Percentiles rank a stretch among this genome's conserved stretches.
phyloP scores from a whole-genome alignment of 2,113 vertebrate species.

The Eidolon helvum region DNA sequence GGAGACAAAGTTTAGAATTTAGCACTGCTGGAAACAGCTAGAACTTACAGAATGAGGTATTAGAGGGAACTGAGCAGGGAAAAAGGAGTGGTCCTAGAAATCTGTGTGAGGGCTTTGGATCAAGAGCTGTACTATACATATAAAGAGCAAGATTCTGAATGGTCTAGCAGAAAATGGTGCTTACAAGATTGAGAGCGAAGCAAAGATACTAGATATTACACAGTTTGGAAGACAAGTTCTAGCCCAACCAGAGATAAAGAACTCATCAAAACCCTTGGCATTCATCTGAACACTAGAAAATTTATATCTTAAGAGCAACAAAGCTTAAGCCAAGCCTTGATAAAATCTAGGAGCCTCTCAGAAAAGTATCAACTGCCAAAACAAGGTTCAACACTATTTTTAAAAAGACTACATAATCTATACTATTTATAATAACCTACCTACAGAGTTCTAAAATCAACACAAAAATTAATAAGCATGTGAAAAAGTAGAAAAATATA shows the following conservation, averaged over 20 bases:
- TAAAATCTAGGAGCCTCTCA: background rate
- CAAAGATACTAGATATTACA: background rate
- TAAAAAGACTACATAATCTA: background rate
- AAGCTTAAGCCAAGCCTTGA: background rate
- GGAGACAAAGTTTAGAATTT: background rate
- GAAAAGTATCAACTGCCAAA: background rate
- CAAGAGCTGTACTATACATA: background rate
- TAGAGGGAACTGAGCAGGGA: background rate
- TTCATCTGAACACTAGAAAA: background rate
- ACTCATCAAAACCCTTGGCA: background rate
- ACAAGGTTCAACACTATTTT: background rate
- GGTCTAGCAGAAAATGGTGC: background rate
- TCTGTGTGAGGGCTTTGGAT: background rate
- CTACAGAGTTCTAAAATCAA: background rate
- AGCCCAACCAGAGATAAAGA: background rate
- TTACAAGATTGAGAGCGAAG: background rate
- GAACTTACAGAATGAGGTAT: background rate
- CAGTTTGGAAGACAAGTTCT: background rate
- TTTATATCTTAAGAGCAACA: background rate
- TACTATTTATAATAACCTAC: background rate
- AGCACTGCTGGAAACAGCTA: background rate
- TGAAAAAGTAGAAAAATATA: background rate
- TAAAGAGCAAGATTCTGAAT: background rate
- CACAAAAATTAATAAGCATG: background rate
- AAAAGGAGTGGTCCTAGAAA: background rate